These are phyloP conservation scores for Orycteropus afer DNA, from an alignment of 2,113 vertebrate genomes.

Conservation along the genomic window DNA sequence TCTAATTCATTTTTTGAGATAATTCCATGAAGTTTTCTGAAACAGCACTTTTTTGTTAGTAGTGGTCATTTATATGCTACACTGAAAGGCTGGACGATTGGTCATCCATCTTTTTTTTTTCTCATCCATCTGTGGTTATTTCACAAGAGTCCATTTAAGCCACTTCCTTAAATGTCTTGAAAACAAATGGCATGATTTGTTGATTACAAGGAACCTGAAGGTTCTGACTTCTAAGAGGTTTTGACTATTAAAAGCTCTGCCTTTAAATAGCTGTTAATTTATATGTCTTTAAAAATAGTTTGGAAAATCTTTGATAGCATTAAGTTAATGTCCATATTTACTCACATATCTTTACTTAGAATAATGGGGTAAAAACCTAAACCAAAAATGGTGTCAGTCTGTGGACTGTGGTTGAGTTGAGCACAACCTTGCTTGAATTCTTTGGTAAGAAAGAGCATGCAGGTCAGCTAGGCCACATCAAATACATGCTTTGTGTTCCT, in stretches of 20 bases:
- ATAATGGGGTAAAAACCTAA: neutral
- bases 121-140: conserved; percentile 35
- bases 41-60: neutral
- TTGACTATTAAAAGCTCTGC: conserved; percentile 47
- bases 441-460: neutral
- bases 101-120: conserved; percentile 20
- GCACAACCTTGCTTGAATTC: neutral
- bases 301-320: conserved; percentile 1
- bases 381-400: neutral
- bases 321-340: conserved; percentile 65
- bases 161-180: conserved; percentile 53
- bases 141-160: neutral
- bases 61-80: neutral
- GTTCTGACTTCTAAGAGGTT: conserved; percentile 40
- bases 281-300: conserved; percentile 29
- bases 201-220: conserved; percentile 50
- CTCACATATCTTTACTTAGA: conserved; percentile 32
- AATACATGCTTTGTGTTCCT: neutral
- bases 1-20: neutral
- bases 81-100: neutral
- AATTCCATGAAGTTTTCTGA: neutral
- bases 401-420: neutral
- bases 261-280: conserved; percentile 65
- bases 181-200: conserved; percentile 18
- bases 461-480: neutral